Conservation (phyloP, 2,888 invertebrate species). For the Coecobrya sp. region DNA sequence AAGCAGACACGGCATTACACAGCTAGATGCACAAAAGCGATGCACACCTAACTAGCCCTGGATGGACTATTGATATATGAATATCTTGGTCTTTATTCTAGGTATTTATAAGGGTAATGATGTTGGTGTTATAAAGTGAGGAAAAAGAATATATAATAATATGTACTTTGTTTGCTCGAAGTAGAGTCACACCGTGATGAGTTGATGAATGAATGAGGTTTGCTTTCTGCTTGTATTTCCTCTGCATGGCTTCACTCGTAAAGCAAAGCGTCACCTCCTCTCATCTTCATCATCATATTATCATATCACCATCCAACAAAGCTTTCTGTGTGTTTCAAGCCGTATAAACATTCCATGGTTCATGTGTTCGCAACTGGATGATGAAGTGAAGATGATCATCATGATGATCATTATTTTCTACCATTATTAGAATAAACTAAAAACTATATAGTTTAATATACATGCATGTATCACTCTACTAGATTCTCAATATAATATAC, state of each 20-base stretch:
- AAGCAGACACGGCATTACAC: constrained; percentile 1
- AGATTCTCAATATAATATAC: background rate
- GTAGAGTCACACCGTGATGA: constrained; percentile 26
- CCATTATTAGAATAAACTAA: background rate
- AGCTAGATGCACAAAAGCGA: background rate
- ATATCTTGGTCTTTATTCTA: background rate
- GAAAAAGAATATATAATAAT: background rate
- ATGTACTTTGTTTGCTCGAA: constrained; percentile 22
- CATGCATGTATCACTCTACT: background rate
- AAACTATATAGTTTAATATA: too few relatives aligned
- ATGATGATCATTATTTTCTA: constrained; percentile 12
- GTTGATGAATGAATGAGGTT: constrained; percentile 52
- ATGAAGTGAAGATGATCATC: constrained; percentile 29
- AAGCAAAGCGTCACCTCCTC: constrained; percentile 36
- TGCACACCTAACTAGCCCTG: background rate
- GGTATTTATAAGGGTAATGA: background rate
- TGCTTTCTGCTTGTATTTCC: constrained; percentile 56
- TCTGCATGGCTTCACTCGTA: constrained; percentile 52
- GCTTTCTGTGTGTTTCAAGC: constrained; percentile 16
- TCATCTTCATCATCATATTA: constrained; percentile 16
- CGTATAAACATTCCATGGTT: constrained; percentile 48
- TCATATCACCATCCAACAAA: background rate
- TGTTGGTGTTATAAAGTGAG: background rate
- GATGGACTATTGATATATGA: background rate
- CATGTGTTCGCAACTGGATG: constrained; percentile 53